Percentiles rank a stretch among this genome's conserved stretches.
These are phyloP conservation scores for Tinea pellionella DNA, from an alignment of 2,888 invertebrate species.

Conservation along the genomic window DNA sequence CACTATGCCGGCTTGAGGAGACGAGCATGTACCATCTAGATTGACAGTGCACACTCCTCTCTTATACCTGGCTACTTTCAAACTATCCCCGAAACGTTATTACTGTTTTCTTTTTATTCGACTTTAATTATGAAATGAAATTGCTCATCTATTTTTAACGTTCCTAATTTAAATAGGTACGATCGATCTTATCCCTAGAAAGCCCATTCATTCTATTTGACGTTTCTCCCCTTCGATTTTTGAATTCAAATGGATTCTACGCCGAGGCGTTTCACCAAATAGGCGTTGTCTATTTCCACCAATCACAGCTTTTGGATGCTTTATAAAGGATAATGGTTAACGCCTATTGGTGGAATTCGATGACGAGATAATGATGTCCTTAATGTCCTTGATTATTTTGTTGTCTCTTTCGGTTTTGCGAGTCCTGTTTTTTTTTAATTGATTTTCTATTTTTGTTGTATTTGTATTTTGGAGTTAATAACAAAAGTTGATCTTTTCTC, in stretches of 20 bases:
- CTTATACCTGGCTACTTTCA: too few species aligned
- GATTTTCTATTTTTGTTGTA: not conserved
- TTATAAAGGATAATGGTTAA: slow-evolving; percentile 48
- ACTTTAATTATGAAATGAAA: not conserved
- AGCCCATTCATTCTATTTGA: not conserved
- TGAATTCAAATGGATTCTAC: slow-evolving; percentile 55
- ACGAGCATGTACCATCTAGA: too few species aligned
- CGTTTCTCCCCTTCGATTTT: slow-evolving; percentile 38
- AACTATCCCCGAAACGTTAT: too few species aligned
- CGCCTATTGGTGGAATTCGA: slow-evolving; percentile 39
- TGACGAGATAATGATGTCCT: slow-evolving; percentile 45
- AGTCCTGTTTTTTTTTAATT: not conserved
- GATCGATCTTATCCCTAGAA: not conserved
- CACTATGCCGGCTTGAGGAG: too few species aligned
- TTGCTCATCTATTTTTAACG: not conserved
- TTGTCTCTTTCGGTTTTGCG: slow-evolving; percentile 33
- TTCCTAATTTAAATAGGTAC: not conserved
- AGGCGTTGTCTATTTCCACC: slow-evolving; percentile 55
- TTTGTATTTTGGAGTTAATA: not conserved
- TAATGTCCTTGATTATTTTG: slow-evolving; percentile 8
- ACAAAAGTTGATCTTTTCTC: not conserved
- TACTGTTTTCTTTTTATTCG: too few species aligned
- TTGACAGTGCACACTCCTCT: too few species aligned
- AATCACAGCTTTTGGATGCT: slow-evolving; percentile 51
- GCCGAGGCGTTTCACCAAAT: slow-evolving; percentile 35